A percentile compares a stretch with the other conserved stretches of the same genome.
Conservation (phyloP, 2,113 vertebrate species). For the Atrichornis clamosus region DNA sequence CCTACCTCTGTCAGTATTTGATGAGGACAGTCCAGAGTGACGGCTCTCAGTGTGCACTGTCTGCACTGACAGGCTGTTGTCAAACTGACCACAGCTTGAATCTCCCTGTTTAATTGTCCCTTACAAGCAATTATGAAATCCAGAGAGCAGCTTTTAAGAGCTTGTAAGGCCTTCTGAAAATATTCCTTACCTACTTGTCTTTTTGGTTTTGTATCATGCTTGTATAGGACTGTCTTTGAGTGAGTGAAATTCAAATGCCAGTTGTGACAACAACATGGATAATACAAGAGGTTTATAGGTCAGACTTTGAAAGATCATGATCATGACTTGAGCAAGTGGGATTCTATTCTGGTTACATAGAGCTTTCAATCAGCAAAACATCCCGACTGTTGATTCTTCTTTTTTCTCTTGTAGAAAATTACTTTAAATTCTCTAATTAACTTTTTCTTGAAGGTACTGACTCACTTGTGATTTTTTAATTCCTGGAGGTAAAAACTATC, state of each 20-base stretch:
- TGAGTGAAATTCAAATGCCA: not conserved
- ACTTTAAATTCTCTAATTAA: not conserved
- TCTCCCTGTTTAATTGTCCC: not conserved
- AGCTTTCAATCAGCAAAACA: not conserved
- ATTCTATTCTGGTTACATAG: not conserved
- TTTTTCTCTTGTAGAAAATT: not conserved
- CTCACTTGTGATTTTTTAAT: not conserved
- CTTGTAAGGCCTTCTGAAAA: not conserved
- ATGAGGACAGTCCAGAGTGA: not conserved
- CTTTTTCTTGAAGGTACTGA: not conserved
- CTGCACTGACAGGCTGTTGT: not conserved
- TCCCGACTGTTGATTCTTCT: not conserved
- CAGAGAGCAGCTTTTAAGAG: not conserved
- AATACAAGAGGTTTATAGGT: not conserved
- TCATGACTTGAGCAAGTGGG: not conserved
- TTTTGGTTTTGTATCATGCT: not conserved
- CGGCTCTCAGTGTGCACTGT: not conserved
- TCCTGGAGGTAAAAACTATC: not conserved
- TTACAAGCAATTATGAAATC: not conserved
- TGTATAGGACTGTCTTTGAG: not conserved
- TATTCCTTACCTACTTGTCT: not conserved
- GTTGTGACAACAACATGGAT: not conserved
- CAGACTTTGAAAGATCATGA: not conserved
- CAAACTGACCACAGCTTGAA: not conserved
- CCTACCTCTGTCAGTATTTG: not conserved